A percentile compares a stretch with the other conserved stretches of the same genome.
These are phyloP conservation scores for Trachymyrmex septentrionalis DNA, from an alignment of 1,140 invertebrate species.

Conservation along the genomic window DNA sequence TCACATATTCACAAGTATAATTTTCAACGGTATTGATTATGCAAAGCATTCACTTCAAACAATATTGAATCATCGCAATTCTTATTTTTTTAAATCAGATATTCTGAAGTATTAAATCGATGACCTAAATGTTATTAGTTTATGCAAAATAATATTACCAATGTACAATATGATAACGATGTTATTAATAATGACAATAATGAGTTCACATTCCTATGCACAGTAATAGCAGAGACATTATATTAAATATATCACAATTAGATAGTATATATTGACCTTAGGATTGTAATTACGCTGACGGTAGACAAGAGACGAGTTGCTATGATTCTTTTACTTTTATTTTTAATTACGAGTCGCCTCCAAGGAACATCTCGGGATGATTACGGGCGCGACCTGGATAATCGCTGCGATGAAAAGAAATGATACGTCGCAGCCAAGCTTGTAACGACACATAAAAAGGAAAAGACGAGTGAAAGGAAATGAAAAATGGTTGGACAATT, in stretches of 20 bases:
- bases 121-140: not conserved
- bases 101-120: not conserved
- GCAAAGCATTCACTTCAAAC: not conserved
- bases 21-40: not conserved
- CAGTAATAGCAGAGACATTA: not conserved
- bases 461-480: conserved; percentile 29
- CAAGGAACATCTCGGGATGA: conserved; percentile 31
- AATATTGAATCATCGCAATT: not conserved
- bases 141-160: not conserved
- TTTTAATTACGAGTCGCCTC: conserved; percentile 48
- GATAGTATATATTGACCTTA: not conserved
- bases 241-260: not conserved
- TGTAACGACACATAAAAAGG: conserved; percentile 68
- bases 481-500: conserved; percentile 66
- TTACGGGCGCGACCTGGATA: conserved; percentile 17
- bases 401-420: not conserved
- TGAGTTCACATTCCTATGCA: not conserved
- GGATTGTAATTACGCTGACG: not conserved
- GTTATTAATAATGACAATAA: not conserved
- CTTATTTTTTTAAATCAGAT: not conserved
- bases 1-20: not conserved
- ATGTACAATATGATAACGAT: too few relatives aligned
- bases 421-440: conserved; percentile 37
- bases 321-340: not conserved
- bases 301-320: not conserved